A percentile compares a stretch with the other conserved stretches of the same genome.
phyloP scores from a whole-genome alignment of 1,140 invertebrate genomes.

The Idris sp. region DNA sequence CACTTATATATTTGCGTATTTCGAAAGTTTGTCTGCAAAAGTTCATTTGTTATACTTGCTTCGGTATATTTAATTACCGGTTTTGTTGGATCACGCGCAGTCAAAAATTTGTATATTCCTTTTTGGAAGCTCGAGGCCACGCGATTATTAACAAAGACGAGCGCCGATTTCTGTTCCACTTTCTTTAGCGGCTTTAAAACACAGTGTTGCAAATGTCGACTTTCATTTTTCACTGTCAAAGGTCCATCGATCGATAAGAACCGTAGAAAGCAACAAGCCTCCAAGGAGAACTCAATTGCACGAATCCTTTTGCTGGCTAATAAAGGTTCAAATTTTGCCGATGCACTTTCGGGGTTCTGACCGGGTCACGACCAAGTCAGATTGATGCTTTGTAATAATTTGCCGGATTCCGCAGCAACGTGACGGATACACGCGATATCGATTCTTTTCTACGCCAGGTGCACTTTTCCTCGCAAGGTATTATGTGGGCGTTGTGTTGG shows the following conservation, averaged over 20 bases:
- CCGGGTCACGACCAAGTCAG: constrained; percentile 48
- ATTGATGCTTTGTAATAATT: constrained; percentile 36
- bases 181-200: constrained; percentile 46
- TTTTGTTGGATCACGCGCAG: constrained; percentile 24
- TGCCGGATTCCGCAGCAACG: constrained; percentile 28
- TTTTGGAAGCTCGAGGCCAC: constrained; percentile 39
- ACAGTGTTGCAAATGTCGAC: constrained; percentile 43
- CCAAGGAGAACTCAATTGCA: constrained; percentile 59
- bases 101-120: constrained; percentile 43
- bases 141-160: constrained; percentile 57
- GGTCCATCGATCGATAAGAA: constrained; percentile 64
- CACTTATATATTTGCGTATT: constrained; percentile 19
- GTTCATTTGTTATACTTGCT: constrained; percentile 46
- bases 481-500: constrained; percentile 50
- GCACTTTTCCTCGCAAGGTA: constrained; percentile 36
- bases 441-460: constrained; percentile 49
- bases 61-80: constrained; percentile 51
- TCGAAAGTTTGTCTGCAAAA: constrained; percentile 29
- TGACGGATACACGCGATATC: constrained; percentile 42
- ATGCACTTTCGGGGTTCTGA: constrained; percentile 37
- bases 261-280: constrained; percentile 53
- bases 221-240: constrained; percentile 67
- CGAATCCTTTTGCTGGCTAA: constrained; percentile 46
- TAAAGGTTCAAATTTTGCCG: constrained; percentile 47
- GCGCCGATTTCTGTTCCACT: constrained; percentile 64